Evolutionary conservation across 2,113 vertebrate species (phyloP), one percentile per base, ranked within the genome.

Genomic region (Chamaetylas fuelleborni): DNA sequence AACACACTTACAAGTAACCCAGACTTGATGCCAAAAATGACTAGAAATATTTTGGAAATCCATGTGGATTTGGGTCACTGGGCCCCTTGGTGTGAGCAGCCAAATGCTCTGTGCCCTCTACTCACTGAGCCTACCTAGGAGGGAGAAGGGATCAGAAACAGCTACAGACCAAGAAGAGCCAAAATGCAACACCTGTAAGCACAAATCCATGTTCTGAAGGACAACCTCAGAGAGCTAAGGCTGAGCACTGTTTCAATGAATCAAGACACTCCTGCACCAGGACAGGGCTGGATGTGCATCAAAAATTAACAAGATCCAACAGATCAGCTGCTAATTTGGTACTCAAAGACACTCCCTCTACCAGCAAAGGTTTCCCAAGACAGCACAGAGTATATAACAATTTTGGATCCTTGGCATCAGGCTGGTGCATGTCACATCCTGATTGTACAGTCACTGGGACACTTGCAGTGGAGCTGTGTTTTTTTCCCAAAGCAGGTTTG

Each of bases 361-460:
- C 7, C 22, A 86, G 16, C 11, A 64, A 81, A 86, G 48, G 5
- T 17, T 48, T 76, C n/a, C 40, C 28, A 7, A 15, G 61, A 19
- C 1, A 0, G 17, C 40, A n/a, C 5, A 58, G 31, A 61, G 19
- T 23, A 28, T 7, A 4, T 16, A 40, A 51, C 23, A 13, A 15
- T n/a, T 78, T n/a, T 33, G 72, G 31, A 57, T 72, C 36, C 19
- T 40, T 53, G 25, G 26, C 22, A 65, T 72, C 9, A n/a, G n/a
- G 7, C 23, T 62, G 26, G 7, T 38, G 1, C 16, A 4, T 22
- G 19, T 56, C 40, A 47, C 9, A 53, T 43, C 24, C 43, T n/a
- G 17, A 12, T 12, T 57, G 19, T 23, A 42, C 0, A 0, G 9
- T 53, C 0, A 0, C 66, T 82, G 29, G 33, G 17, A 17, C 14